Conservation (phyloP, 2,888 invertebrate genomes). For the Drosophila setosimentum region DNA sequence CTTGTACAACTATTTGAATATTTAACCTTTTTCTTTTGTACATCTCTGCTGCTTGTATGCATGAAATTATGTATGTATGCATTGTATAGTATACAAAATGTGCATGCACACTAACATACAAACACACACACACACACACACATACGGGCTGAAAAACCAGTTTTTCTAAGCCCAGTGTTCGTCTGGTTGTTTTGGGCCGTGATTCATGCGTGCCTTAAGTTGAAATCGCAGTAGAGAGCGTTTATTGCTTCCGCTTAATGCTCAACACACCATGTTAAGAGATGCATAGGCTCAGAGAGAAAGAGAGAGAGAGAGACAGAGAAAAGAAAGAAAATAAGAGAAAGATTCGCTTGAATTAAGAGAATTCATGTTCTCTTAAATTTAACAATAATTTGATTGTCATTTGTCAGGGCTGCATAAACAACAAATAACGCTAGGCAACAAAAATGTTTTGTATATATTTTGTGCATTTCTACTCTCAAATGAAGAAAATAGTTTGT, state of each 20-base stretch:
- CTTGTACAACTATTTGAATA: slow-evolving; percentile 63
- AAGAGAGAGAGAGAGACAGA: slow-evolving; percentile 1
- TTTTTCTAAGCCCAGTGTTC: slow-evolving; percentile 61
- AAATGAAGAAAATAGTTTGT: not conserved
- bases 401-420: slow-evolving; percentile 5
- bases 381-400: slow-evolving; percentile 35
- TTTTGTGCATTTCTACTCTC: not conserved
- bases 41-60: slow-evolving; percentile 27
- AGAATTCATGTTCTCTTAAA: slow-evolving; percentile 56
- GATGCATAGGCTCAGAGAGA: not conserved
- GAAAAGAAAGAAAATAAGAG: slow-evolving; percentile 23
- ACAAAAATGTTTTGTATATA: not conserved
- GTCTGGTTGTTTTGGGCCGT: slow-evolving; percentile 57
- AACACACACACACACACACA: not conserved
- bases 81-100: slow-evolving; percentile 41
- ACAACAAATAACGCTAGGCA: slow-evolving; percentile 1
- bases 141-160: slow-evolving; percentile 56
- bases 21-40: slow-evolving; percentile 71
- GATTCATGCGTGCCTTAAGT: slow-evolving; percentile 69
- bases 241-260: slow-evolving; percentile 66
- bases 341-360: slow-evolving; percentile 35
- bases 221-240: slow-evolving; percentile 51
- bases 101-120: slow-evolving; percentile 31
- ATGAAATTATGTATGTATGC: slow-evolving; percentile 3
- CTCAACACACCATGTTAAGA: slow-evolving; percentile 30